Evolutionary conservation across 2,797 vertebrate genomes (phyloP).

Genomic region (Synaphobranchus kaupii): DNA sequence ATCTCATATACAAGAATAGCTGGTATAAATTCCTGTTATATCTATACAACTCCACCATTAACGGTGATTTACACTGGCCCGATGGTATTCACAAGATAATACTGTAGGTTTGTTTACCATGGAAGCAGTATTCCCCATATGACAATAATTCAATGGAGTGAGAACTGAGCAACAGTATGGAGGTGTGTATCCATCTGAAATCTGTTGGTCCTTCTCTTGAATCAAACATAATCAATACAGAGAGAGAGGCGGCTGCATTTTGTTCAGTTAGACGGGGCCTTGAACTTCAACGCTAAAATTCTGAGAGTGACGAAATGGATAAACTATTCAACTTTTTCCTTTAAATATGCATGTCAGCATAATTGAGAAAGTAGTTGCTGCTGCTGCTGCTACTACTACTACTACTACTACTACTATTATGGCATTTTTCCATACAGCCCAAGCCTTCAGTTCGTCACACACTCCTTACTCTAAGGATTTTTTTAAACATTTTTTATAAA

Average conservation of each 20-base stretch:
- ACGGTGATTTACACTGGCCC: conserved; percentile 28
- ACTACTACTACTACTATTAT: neutral
- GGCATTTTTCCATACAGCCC: neutral
- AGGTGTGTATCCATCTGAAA: conserved; percentile 18
- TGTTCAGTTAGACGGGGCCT: neutral
- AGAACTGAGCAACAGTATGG: neutral
- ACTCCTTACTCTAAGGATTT: no score
- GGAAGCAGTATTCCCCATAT: conserved; percentile 24
- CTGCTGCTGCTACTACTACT: neutral
- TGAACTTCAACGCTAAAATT: neutral
- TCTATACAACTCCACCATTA: conserved; percentile 16
- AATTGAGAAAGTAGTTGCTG: neutral
- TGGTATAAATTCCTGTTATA: conserved; percentile 14
- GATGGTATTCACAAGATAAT: conserved; percentile 11
- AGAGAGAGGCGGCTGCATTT: neutral
- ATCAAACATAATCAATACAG: conserved; percentile 10
- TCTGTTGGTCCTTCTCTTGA: neutral
- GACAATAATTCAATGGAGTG: conserved; percentile 15
- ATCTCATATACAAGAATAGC: conserved; percentile 14
- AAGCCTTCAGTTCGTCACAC: neutral
- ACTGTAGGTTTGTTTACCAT: conserved; percentile 3
- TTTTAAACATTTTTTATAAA: no score
- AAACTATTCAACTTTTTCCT: neutral
- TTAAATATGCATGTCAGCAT: neutral
- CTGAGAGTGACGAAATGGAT: neutral